Evolutionary conservation across 2,113 vertebrate genomes (phyloP).

Genomic region (rat (Rattus norvegicus)): GRCr8 NC_086021.1:27708501-27709000

Average conservation of each 20-base stretch:
- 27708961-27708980: neutral
- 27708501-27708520: slow-evolving; percentile 71
- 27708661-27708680: slow-evolving; percentile 79
- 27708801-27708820: neutral
- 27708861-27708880: neutral
- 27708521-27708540: slow-evolving; percentile 68
- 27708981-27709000: fast-evolving
- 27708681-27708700: slow-evolving; percentile 55
- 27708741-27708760: slow-evolving; percentile 61
- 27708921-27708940: neutral
- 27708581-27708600: slow-evolving; percentile 79
- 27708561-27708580: slow-evolving; percentile 83
- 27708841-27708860: neutral
- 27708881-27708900: neutral
- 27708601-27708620: slow-evolving; percentile 82
- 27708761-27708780: slow-evolving; percentile 55
- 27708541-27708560: slow-evolving; percentile 64
- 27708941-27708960: neutral
- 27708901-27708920: neutral
- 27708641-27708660: slow-evolving; percentile 78
- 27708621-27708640: slow-evolving; percentile 51
- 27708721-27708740: neutral
- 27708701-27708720: neutral
- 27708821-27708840: neutral
- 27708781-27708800: neutral